Conservation (phyloP, 2,888 invertebrate species). For the Drosophila putrida region DNA sequence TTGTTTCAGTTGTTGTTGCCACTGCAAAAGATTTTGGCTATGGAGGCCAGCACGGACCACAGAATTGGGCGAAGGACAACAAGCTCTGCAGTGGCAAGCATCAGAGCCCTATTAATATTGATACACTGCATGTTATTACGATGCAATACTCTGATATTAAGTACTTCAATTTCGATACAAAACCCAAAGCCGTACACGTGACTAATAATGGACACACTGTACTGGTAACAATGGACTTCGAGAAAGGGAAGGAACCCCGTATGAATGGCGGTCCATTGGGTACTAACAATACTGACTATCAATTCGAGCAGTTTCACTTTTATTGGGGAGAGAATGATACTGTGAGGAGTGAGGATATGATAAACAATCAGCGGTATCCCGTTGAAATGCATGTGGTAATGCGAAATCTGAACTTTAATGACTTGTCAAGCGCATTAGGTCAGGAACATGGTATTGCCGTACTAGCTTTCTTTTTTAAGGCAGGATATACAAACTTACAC, state of each 20-base stretch:
- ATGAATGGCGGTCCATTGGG: slow-evolving; percentile 8
- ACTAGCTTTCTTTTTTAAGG: slow-evolving; percentile 13
- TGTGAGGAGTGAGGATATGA: slow-evolving; percentile 89
- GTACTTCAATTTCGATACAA: slow-evolving; percentile 12
- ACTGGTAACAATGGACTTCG: slow-evolving; percentile 16
- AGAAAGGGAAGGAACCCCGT: neutral
- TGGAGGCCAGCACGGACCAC: slow-evolving; percentile 2
- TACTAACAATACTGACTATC: neutral
- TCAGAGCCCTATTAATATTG: slow-evolving; percentile 9
- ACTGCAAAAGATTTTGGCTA: slow-evolving; percentile 15
- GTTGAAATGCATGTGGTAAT: slow-evolving; percentile 24
- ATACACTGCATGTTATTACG: neutral
- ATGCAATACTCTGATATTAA: slow-evolving; percentile 1
- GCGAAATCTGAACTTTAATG: slow-evolving; percentile 1
- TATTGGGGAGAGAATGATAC: slow-evolving; percentile 91
- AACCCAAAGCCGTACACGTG: neutral
- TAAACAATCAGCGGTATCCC: slow-evolving; percentile 77
- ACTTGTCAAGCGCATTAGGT: slow-evolving; percentile 4
- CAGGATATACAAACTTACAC: neutral
- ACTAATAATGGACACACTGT: slow-evolving; percentile 26
- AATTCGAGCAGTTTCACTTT: slow-evolving; percentile 88
- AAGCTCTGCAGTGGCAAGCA: slow-evolving; percentile 17
- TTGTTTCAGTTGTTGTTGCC: neutral
- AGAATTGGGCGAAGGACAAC: slow-evolving; percentile 5
- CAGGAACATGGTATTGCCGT: slow-evolving; percentile 11